Evolutionary conservation across 2,113 vertebrate genomes (phyloP).

Genomic region (Asarcornis scutulata): DNA sequence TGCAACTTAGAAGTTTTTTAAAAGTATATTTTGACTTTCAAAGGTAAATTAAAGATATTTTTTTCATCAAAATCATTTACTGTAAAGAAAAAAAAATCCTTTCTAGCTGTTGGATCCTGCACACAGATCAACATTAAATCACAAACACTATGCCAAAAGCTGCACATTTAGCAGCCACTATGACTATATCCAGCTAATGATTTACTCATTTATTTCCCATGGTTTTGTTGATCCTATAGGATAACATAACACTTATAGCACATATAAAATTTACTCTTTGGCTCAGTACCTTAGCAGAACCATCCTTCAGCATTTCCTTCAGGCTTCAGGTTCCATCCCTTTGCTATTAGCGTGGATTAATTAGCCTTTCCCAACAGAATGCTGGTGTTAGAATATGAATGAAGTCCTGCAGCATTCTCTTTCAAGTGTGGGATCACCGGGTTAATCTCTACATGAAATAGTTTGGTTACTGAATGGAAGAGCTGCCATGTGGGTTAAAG

Average conservation of each 20-base stretch:
- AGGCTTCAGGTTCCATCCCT: constrained; percentile 8
- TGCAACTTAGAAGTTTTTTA: background rate
- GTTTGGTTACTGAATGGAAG: constrained; percentile 62
- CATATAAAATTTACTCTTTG: background rate
- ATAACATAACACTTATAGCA: background rate
- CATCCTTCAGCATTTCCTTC: constrained; percentile 25
- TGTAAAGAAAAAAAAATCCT: background rate
- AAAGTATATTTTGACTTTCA: background rate
- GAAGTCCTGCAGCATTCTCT: constrained; percentile 67
- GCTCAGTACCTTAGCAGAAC: background rate
- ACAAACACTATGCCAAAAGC: background rate
- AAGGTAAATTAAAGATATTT: background rate
- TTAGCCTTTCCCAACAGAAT: constrained; percentile 58
- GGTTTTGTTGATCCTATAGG: background rate
- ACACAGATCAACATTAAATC: background rate
- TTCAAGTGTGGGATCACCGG: constrained; percentile 73
- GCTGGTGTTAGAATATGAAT: constrained; percentile 67
- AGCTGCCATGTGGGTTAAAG: constrained; percentile 54
- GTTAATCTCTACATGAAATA: constrained; percentile 78
- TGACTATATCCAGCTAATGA: background rate
- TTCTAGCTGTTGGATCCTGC: background rate
- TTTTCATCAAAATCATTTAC: background rate
- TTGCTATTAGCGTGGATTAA: constrained; percentile 62
- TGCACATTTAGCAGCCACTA: background rate
- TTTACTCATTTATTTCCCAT: background rate